Percentiles rank a stretch among this genome's conserved stretches.
Conservation (phyloP, 2,888 invertebrate species). For the Creontiades dilutus region DNA sequence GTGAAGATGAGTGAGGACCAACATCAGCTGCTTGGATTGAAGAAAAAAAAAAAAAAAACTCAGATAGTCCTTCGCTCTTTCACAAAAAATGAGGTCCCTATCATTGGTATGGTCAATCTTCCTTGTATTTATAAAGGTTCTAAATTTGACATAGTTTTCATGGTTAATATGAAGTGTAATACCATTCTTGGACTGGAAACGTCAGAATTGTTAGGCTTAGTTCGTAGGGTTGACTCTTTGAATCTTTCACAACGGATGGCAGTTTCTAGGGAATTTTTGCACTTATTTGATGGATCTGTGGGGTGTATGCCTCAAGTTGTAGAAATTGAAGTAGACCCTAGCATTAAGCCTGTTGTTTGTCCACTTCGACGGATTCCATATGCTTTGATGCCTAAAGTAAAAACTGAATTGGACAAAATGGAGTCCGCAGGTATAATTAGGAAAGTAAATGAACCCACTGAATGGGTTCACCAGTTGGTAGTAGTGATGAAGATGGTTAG, state of each 20-base stretch:
- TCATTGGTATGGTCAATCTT: conserved; percentile 24
- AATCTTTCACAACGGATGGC: neutral
- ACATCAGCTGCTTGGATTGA: no score
- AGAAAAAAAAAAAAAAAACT: no score
- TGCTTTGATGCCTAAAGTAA: conserved; percentile 43
- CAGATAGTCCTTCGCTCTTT: conserved; percentile 47
- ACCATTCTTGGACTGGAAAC: conserved; percentile 43
- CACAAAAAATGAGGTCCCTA: conserved; percentile 41
- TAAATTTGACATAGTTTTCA: neutral
- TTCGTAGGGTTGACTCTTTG: neutral
- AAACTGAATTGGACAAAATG: conserved; percentile 58
- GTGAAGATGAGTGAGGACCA: no score
- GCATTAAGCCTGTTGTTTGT: conserved; percentile 40
- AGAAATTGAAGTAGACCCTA: neutral
- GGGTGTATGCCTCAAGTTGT: conserved; percentile 1
- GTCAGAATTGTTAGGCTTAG: conserved; percentile 3
- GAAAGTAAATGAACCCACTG: conserved; percentile 28
- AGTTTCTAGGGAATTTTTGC: neutral
- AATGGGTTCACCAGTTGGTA: conserved; percentile 51
- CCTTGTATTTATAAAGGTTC: neutral
- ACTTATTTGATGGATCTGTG: conserved; percentile 64
- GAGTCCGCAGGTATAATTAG: conserved; percentile 2
- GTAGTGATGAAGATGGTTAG: conserved; percentile 58
- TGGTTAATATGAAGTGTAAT: neutral
- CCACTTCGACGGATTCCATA: conserved; percentile 47